These are phyloP conservation scores for Heterotis niloticus DNA, from an alignment of 2,113 vertebrate genomes.

Conservation along the genomic window DNA sequence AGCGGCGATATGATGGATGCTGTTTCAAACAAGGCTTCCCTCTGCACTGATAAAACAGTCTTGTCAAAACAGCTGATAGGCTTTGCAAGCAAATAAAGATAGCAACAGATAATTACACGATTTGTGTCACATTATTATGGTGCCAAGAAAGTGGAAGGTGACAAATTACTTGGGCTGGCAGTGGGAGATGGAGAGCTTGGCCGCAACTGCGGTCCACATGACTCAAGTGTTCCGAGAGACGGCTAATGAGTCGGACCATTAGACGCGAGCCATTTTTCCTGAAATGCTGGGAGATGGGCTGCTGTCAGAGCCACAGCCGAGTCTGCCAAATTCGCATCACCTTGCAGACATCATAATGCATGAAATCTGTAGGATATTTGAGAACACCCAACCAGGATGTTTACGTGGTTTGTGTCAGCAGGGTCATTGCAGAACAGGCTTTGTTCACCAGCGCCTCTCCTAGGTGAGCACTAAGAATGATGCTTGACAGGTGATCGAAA, in stretches of 20 bases:
- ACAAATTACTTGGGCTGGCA: conserved; percentile 53
- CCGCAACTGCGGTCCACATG: conserved; percentile 58
- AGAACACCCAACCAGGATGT: no score
- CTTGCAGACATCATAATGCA: neutral
- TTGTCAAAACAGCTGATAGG: conserved; percentile 46
- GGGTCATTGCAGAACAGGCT: no score
- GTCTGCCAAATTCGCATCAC: conserved; percentile 32
- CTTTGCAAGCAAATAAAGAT: conserved; percentile 49
- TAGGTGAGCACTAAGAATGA: neutral
- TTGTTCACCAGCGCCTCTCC: neutral
- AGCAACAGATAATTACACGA: conserved; percentile 56
- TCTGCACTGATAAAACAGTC: conserved; percentile 45
- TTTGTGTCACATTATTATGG: conserved; percentile 47
- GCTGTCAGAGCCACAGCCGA: conserved; percentile 23
- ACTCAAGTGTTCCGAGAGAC: conserved; percentile 55
- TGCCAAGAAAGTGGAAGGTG: conserved; percentile 43
- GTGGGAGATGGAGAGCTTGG: conserved; percentile 46
- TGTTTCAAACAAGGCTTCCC: conserved; percentile 44
- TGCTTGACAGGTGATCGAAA: neutral
- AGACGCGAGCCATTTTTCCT: conserved; percentile 53
- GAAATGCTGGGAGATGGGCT: conserved; percentile 40
- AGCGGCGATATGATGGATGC: conserved; percentile 53
- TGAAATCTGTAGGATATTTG: neutral
- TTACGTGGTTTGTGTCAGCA: no score
- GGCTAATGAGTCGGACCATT: conserved; percentile 65